Percentiles rank a stretch among this genome's conserved stretches.
phyloP scores from a whole-genome alignment of 2,888 invertebrate genomes.

The Stegophylla sp. region DNA sequence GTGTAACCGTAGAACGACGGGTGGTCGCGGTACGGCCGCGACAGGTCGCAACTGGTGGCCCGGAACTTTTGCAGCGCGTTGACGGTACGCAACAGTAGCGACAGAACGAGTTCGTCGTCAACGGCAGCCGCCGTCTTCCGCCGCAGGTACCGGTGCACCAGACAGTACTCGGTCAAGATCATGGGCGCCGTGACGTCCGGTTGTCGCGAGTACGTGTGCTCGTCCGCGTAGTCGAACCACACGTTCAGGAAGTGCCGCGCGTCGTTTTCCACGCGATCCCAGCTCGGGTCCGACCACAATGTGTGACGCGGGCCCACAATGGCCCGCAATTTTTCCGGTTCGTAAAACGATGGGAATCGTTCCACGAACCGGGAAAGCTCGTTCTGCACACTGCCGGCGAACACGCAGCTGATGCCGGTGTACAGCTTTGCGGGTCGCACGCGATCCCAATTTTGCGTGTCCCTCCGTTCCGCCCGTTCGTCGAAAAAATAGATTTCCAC shows the following conservation, averaged over 20 bases:
- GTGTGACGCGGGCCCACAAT: too few relatives aligned
- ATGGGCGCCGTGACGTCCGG: not conserved
- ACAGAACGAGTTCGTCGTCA: too few relatives aligned
- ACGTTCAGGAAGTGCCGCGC: not conserved
- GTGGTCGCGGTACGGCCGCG: too few relatives aligned
- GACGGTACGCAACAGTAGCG: not conserved
- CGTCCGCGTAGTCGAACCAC: not conserved
- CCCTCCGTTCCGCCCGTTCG: too few relatives aligned
- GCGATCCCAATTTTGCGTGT: too few relatives aligned
- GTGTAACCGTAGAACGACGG: too few relatives aligned
- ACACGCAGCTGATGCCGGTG: not conserved
- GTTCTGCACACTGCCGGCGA: not conserved
- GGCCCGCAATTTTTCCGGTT: accelerated
- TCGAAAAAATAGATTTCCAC: too few relatives aligned
- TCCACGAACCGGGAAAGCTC: not conserved
- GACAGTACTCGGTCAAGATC: not conserved
- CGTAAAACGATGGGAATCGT: not conserved
- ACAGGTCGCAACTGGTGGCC: not conserved
- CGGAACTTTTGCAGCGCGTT: not conserved
- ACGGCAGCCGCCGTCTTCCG: not conserved
- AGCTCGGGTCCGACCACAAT: too few relatives aligned
- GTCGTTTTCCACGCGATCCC: too few relatives aligned
- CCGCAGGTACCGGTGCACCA: not conserved
- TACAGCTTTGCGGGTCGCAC: not conserved
- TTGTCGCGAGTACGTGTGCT: not conserved